Conservation (phyloP, 2,888 invertebrate species). For the Cosmopolites sordidus region DNA sequence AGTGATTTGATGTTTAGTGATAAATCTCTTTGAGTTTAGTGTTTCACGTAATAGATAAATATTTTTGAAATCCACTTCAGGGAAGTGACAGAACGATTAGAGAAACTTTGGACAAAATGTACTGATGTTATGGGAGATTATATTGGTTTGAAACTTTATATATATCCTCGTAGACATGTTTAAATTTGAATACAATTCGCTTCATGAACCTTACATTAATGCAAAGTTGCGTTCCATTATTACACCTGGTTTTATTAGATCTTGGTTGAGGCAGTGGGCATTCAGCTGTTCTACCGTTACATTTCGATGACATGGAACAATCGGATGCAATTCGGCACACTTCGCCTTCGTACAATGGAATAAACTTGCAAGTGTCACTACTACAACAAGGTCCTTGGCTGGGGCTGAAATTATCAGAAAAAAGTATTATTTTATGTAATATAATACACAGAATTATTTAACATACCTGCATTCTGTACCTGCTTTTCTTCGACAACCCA, state of each 20-base stretch:
- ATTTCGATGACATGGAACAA: slow-evolving; percentile 83
- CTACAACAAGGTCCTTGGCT: slow-evolving; percentile 97
- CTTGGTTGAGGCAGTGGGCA: slow-evolving; percentile 83
- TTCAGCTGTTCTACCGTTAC: slow-evolving; percentile 78
- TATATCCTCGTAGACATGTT: no score
- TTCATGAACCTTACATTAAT: no score
- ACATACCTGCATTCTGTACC: slow-evolving; percentile 75
- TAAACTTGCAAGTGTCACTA: slow-evolving; percentile 72
- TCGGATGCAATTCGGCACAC: slow-evolving; percentile 82
- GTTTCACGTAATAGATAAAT: no score
- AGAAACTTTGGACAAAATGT: no score
- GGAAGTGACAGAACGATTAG: no score
- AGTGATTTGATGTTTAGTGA: no score
- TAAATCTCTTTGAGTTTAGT: no score
- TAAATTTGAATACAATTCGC: no score
- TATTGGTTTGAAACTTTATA: no score
- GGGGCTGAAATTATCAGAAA: slow-evolving; percentile 61
- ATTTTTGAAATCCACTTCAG: no score
- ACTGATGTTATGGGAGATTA: no score
- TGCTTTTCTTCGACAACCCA: slow-evolving; percentile 73
- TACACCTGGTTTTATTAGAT: slow-evolving; percentile 89
- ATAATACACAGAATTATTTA: background rate
- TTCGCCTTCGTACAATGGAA: slow-evolving; percentile 58
- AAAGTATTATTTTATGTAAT: no score
- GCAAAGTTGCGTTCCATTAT: slow-evolving; percentile 85